These are phyloP conservation scores for Cheilosia vulpina DNA, from an alignment of 2,888 invertebrate species.

Conservation along the genomic window DNA sequence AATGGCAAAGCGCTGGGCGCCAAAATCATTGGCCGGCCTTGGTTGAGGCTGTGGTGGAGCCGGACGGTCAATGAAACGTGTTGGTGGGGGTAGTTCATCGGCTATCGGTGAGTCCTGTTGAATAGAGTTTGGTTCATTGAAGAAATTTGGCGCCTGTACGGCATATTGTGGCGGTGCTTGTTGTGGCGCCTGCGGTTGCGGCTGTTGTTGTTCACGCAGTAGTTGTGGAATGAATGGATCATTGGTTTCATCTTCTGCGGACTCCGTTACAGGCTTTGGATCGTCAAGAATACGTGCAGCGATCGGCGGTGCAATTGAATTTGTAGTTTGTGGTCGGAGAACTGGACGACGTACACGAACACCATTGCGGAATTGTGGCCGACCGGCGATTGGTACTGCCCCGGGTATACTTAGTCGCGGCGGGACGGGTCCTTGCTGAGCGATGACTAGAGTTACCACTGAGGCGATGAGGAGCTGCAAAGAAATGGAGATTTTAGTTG, in stretches of 20 bases:
- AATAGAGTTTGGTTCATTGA: slow-evolving; percentile 79
- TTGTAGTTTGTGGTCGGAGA: slow-evolving; percentile 83
- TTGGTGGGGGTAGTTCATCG: slow-evolving; percentile 77
- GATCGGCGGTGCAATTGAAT: slow-evolving; percentile 84
- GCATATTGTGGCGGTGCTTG: slow-evolving; percentile 80
- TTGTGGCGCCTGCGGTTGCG: slow-evolving; percentile 82
- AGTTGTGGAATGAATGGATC: slow-evolving; percentile 85
- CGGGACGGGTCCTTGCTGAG: slow-evolving; percentile 86
- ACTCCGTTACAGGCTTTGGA: slow-evolving; percentile 88
- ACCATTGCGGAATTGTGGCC: slow-evolving; percentile 78
- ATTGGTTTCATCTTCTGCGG: slow-evolving; percentile 86
- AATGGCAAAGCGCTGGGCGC: slow-evolving; percentile 79
- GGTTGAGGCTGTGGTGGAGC: slow-evolving; percentile 76
- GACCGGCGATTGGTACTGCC: slow-evolving; percentile 84
- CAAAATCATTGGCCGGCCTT: slow-evolving; percentile 79
- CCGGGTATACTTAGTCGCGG: slow-evolving; percentile 88
- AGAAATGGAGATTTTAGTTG: not conserved
- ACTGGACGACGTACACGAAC: slow-evolving; percentile 83
- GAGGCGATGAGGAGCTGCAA: slow-evolving; percentile 74
- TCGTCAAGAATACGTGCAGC: slow-evolving; percentile 81
- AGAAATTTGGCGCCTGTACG: slow-evolving; percentile 78
- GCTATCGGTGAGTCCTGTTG: slow-evolving; percentile 84
- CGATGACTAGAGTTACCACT: slow-evolving; percentile 78
- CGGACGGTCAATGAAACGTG: slow-evolving; percentile 81
- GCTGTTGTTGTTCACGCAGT: slow-evolving; percentile 81